Base-by-base conservation (phyloP, 2,113 vertebrate species). In the Vireo altiloquus region DNA sequence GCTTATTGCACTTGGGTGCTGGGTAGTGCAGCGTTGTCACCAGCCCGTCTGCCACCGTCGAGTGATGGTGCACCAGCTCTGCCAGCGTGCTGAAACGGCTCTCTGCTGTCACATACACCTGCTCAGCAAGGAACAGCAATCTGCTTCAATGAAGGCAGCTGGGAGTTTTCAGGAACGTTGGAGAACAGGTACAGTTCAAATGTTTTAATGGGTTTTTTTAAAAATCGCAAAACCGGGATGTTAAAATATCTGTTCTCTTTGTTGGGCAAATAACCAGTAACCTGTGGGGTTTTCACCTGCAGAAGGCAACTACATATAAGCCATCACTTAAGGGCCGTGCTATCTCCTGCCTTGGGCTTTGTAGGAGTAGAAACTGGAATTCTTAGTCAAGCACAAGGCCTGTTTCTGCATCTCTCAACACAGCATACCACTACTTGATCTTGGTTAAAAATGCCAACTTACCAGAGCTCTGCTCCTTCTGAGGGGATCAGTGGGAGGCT, bases 1-100 rank as follows among this genome's bases (percentile, higher is more conserved):
- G 99, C 95, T 99, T 99, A 98, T 99, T 99, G 96, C 99, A 99
- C 98, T 99, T 99, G 74, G 99, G 99, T 18, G 99, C 99, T 19
- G 99, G 99, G 97, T 99, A 99, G 95, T 99, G 99, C 76, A 99
- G 97, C 16, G 99, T 99, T 81, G 99, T 99, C 95, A 99, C 99
- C 93, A 99, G 98, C 79, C 99, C 99, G 40, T 99, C 99, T 3
- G 99, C 99, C 90, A 99, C 99, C 0, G 99, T 99, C 22, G 99
- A 99, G 97, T 99, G 99, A 95, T 99, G 99, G 96, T 99, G 99
- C 82, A 99, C 99, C 27, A 99, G 98, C 97, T 99, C 99, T 5
- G 99, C 99, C 85, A 99, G 97, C 2, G 99, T 99, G 98, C 98
- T 99, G 81, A 99, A 99, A 50, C 99, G 99, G 96, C 99, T 99